Evolutionary conservation across 1,140 invertebrate species (phyloP).

Genomic region (Drosophila persimilis): DNA sequence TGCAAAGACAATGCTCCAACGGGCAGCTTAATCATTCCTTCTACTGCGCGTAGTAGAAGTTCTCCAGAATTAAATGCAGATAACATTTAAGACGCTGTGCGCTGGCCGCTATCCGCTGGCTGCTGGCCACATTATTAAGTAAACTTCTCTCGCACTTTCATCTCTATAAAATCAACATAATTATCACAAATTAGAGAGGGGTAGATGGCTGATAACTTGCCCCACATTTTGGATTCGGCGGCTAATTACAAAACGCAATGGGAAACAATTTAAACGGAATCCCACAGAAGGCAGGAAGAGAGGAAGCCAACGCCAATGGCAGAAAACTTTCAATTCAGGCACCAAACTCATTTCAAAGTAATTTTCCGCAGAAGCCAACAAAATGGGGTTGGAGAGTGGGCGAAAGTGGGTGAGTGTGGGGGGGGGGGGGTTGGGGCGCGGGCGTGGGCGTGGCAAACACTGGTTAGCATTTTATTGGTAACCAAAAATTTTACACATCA

Average conservation of each 20-base stretch:
- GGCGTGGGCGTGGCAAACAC: slow-evolving; percentile 13
- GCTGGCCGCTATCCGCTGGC: not conserved
- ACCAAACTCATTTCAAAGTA: slow-evolving; percentile 73
- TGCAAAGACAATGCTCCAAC: slow-evolving; percentile 23
- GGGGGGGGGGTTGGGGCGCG: not conserved
- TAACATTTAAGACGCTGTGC: not conserved
- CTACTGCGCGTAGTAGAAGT: no score
- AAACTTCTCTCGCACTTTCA: slow-evolving; percentile 35
- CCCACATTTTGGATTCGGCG: slow-evolving; percentile 27
- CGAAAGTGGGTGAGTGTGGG: not conserved
- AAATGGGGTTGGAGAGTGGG: slow-evolving; percentile 7
- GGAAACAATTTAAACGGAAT: slow-evolving; percentile 60
- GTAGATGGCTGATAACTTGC: slow-evolving; percentile 42
- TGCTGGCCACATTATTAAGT: slow-evolving; percentile 20
- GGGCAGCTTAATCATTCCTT: not conserved
- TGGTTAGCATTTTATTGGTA: slow-evolving; percentile 76
- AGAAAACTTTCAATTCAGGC: slow-evolving; percentile 44
- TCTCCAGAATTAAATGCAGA: not conserved
- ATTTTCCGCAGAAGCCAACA: slow-evolving; percentile 63
- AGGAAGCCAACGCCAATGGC: slow-evolving; percentile 22
- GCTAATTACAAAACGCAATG: slow-evolving; percentile 58
- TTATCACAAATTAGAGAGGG: slow-evolving; percentile 74
- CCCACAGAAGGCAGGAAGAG: slow-evolving; percentile 22
- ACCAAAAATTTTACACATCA: slow-evolving; percentile 78
- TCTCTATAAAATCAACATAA: slow-evolving; percentile 75